Evolutionary conservation across 2,888 invertebrate genomes (phyloP), one percentile per base, ranked within the genome.

Genomic region (Diaprepes abbreviatus): DNA sequence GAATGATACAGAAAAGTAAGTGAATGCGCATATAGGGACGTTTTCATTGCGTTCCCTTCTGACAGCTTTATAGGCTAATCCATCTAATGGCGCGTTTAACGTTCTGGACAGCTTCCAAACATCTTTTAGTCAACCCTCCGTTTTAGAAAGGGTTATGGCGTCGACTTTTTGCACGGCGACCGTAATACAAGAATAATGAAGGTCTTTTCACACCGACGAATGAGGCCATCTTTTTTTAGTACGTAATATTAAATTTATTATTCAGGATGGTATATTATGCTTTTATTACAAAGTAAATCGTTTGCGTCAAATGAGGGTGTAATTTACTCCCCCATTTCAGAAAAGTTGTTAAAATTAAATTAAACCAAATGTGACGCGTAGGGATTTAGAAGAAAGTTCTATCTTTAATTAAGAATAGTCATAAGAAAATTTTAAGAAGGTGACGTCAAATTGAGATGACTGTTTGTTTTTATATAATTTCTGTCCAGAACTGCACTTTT

Each of bases 21-120:
- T 28, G 48, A 48, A 48, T 48, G 14, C 12, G 5, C 24, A 24
- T 45, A 48, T 48, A 48, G 14, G 28, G 28, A 48, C 48, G 48
- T 28, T 48, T 48, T 48, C 48, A 48, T 48, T 48, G 48, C 48
- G 24, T 28, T 48, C 17, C 48, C 14, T 28, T 48, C 48, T 48
- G 48, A 48, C 48, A 48, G 48, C 28, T 48, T 48, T 48, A 48
- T 48, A 48, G 48, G 48, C 48, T 48, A 48, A 48, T 48, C 48
- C 48, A 48, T 48, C 48, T 48, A 48, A 48, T 28, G 28, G 28
- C 28, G 10, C 48, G 48, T 48, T 48, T 48, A 48, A 48, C 48
- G 48, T 48, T 48, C 48, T 48, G 48, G 48, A 48, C 48, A 48
- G 48, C 28, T 48, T 48, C 48, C 48, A 48, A 48, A 48, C 48